Evolutionary conservation across 2,797 vertebrate genomes (phyloP).

Genomic region (Ambastaia sidthimunki): DNA sequence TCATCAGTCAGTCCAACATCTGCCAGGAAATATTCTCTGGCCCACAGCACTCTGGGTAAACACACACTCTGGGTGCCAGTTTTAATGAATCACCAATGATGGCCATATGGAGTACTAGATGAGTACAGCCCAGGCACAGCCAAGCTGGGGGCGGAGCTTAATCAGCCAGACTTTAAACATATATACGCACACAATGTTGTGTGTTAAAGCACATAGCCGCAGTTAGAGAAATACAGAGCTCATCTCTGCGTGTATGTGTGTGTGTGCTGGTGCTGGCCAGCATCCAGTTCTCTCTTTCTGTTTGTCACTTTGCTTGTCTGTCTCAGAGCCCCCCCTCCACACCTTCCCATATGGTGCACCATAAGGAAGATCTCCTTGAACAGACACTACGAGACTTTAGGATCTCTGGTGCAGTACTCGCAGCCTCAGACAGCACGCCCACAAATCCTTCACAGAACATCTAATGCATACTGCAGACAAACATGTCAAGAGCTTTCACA

Average conservation of each 20-base stretch:
- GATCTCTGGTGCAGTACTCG: constrained; percentile 4
- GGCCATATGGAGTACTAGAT: constrained; percentile 63
- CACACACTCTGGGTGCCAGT: constrained; percentile 51
- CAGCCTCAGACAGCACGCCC: neutral
- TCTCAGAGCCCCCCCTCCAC: constrained; percentile 31
- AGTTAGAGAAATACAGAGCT: constrained; percentile 10
- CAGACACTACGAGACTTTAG: constrained; percentile 28
- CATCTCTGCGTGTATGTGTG: neutral
- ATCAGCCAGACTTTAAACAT: constrained; percentile 45
- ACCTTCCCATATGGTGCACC: constrained; percentile 59
- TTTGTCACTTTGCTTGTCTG: constrained; percentile 52
- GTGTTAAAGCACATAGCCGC: constrained; percentile 26
- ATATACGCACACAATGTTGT: constrained; percentile 24
- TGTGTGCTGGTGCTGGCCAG: constrained; percentile 37
- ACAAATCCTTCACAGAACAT: neutral
- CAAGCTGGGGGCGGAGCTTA: constrained; percentile 34
- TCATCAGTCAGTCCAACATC: constrained; percentile 51
- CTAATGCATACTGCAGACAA: constrained; percentile 20
- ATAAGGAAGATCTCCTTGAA: constrained; percentile 51
- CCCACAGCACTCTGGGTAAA: constrained; percentile 54
- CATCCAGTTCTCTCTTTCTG: constrained; percentile 55
- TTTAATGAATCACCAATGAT: constrained; percentile 65
- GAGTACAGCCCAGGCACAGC: constrained; percentile 44
- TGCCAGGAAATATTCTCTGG: constrained; percentile 58
- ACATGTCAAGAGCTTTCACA: constrained; percentile 7